Base-by-base conservation (phyloP, 1,140 invertebrate genomes). In the Drosophila insularis region DNA sequence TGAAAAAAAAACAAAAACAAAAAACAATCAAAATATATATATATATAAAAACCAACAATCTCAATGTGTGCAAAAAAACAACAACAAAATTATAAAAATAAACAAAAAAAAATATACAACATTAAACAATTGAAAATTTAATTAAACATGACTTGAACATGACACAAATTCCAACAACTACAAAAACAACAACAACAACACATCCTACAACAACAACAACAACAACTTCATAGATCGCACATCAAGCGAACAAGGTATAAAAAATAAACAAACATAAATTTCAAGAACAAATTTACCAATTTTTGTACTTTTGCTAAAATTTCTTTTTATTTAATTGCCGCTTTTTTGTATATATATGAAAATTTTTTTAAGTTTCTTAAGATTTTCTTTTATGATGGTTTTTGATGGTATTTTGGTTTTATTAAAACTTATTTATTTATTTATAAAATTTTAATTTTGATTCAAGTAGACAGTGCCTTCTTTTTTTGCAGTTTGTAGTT, bases 221-320 rank as follows among this genome's bases (percentile, higher is more conserved):
- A 62, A 87, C 79, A 78, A 73, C 77, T 81, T 78, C 64, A 80
- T 72, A 92, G 91, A 91, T 91, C 78, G 86, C 87, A 80, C 91
- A 91, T 82, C 91, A 91, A 91, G 81, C 89, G 77, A 92, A 91
- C 78, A 92, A 92, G 91, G 91, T 92, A 92, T 90, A 77, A 77
- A 80, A 76, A 76, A 27, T 5, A 27, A 27, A 27, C 27, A 53
- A 70, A 78, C 43, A 8, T 10, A 50, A 50, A 11, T 50, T 50
- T 11, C 7, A 50, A 50, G 2, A 50, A 21, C 43, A 50, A 76
- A 80, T 55, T 89, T 71, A 65, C 63, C 80, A 84, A 81, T 89
- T 80, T 27, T 7, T 46, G 55, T 60, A 66, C 63, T 75, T 76
- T 62, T 78, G 68, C 71, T 69, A 74, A 65, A 62, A 73, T 80